Percentiles rank a stretch among this genome's conserved stretches.
These are phyloP conservation scores for Ptychochromis oligacanthus DNA, from an alignment of 2,113 vertebrate genomes.

Conservation along the genomic window DNA sequence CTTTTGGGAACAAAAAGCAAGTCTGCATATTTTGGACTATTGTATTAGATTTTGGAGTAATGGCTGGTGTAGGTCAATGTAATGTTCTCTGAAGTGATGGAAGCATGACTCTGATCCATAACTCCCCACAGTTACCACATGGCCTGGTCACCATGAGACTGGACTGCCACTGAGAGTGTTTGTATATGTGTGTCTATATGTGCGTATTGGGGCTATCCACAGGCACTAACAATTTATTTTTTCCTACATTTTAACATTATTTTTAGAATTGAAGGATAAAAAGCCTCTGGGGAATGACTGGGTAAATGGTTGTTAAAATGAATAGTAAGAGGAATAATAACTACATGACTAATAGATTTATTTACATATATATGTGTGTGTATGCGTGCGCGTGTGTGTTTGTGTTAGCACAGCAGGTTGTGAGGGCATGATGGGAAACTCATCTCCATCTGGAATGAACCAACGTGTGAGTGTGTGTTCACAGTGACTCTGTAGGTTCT, in stretches of 20 bases:
- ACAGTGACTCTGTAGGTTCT: slow-evolving; percentile 23
- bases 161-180: slow-evolving; percentile 53
- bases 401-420: slow-evolving; percentile 30
- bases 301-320: background rate
- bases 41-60: background rate
- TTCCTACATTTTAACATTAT: background rate
- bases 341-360: background rate
- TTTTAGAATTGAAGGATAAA: background rate
- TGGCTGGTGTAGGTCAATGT: background rate
- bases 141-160: slow-evolving; percentile 60
- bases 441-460: slow-evolving; percentile 63
- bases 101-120: slow-evolving; percentile 40
- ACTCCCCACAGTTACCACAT: slow-evolving; percentile 65
- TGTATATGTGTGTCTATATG: background rate
- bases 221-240: background rate
- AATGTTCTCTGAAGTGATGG: slow-evolving; percentile 2
- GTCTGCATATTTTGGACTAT: background rate
- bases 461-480: slow-evolving; percentile 14
- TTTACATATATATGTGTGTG: background rate
- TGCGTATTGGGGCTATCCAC: background rate
- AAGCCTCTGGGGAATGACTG: background rate
- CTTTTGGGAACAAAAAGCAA: background rate
- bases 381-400: background rate
- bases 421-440: slow-evolving; percentile 50
- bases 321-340: background rate